A percentile compares a stretch with the other conserved stretches of the same genome.
Conservation (phyloP, 2,797 vertebrate species). For the Phalloptychus januarius region DNA sequence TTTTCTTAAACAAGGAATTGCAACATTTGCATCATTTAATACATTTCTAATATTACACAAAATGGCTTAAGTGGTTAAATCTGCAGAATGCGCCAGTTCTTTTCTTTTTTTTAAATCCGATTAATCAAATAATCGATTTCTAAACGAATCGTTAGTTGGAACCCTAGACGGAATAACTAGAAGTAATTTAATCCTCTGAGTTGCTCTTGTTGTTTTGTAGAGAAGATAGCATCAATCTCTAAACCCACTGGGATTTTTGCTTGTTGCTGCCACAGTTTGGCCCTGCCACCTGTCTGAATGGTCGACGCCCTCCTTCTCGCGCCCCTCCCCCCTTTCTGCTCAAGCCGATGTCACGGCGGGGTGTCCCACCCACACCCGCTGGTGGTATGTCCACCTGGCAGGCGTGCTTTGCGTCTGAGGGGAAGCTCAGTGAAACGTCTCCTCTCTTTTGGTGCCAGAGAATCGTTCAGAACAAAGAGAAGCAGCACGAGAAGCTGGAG, state of each 20-base stretch:
- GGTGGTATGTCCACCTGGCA: constrained; percentile 62
- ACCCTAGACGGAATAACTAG: neutral
- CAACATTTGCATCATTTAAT: too few relatives aligned
- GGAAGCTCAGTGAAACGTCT: constrained; percentile 3
- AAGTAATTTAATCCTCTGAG: neutral
- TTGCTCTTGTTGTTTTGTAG: neutral
- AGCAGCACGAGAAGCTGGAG: constrained; percentile 7
- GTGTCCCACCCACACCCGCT: constrained; percentile 51
- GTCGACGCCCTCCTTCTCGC: neutral
- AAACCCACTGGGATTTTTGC: neutral
- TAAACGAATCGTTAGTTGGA: too few relatives aligned
- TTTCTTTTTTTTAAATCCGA: too few relatives aligned
- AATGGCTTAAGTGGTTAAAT: too few relatives aligned
- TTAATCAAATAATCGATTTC: too few relatives aligned
- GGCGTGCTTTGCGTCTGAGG: constrained; percentile 22
- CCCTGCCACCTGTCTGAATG: constrained; percentile 6
- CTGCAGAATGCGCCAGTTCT: too few relatives aligned
- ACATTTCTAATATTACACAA: too few relatives aligned
- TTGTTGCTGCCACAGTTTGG: neutral
- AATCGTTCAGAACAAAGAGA: neutral
- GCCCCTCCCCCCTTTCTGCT: neutral
- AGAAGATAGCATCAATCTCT: constrained; percentile 1
- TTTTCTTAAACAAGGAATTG: too few relatives aligned
- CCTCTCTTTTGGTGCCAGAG: neutral
- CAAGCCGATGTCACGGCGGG: constrained; percentile 32